These are phyloP conservation scores for Philopotamus ludificatus DNA, from an alignment of 1,140 invertebrate genomes.

Conservation along the genomic window DNA sequence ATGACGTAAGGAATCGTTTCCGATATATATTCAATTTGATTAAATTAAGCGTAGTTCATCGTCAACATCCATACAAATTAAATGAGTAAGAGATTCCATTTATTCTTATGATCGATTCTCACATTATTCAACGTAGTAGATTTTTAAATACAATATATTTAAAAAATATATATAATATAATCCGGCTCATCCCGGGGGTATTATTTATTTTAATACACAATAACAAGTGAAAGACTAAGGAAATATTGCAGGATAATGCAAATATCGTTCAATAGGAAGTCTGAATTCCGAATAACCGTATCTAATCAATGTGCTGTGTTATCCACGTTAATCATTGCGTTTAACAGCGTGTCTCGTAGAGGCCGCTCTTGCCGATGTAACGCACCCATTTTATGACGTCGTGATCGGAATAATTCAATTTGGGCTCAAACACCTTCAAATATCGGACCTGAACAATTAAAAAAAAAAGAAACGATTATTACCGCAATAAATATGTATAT, in stretches of 20 bases:
- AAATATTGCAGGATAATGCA: not conserved
- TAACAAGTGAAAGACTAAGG: not conserved
- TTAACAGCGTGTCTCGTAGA: conserved; percentile 99
- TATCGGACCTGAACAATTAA: conserved; percentile 80
- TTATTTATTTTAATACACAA: too few relatives aligned
- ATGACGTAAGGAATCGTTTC: too few relatives aligned
- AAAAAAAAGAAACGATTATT: conserved; percentile 7
- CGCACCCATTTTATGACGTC: conserved; percentile 99
- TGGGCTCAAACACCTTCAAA: conserved; percentile 99
- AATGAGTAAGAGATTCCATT: too few relatives aligned
- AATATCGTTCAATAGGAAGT: not conserved
- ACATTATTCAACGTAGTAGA: too few relatives aligned
- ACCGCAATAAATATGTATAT: not conserved
- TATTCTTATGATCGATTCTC: too few relatives aligned
- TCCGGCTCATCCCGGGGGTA: too few relatives aligned
- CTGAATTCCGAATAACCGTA: not conserved
- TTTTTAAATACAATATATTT: too few relatives aligned
- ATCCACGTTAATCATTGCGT: conserved; percentile 1
- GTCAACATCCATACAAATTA: too few relatives aligned
- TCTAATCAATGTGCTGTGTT: conserved; percentile 8
- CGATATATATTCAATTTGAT: too few relatives aligned
- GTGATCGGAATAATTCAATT: conserved; percentile 99
- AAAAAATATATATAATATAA: too few relatives aligned
- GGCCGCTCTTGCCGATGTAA: conserved; percentile 97
- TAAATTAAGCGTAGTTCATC: too few relatives aligned